Base-by-base conservation (phyloP, 2,888 invertebrate genomes). In the Sceliomorpha sp. region DNA sequence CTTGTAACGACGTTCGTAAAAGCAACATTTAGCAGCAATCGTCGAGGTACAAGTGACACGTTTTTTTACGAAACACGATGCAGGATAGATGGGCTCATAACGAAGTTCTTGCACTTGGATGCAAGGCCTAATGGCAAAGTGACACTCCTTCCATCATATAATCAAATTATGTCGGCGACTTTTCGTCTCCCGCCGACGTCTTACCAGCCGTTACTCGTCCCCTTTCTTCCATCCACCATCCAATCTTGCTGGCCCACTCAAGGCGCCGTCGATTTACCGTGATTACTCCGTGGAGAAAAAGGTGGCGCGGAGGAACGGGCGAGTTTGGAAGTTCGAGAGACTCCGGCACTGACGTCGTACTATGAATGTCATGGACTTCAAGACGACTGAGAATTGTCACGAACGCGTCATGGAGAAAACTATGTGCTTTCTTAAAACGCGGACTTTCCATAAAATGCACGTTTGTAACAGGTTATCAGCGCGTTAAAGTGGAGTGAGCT, bases 141-240 rank as follows among this genome's bases (percentile, higher is more conserved):
- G 85, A 83, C 82, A 84, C 80, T 77, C 71, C 76, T 75, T 60
- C 74, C 75, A 75, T 74, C 73, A 71, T 77, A 76, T 85, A 85
- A 85, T 84, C 80, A 81, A 85, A 75, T 86, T 83, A 81, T 79
- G 75, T 83, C 79, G 81, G 78, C 81, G 79, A 82, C 80, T 83
- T 76, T 70, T 74, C 72, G 73, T 50, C 45, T 55, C 59, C 14
- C 42, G 48, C 62, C 32, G 20, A 63, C 47, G 13, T 42, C 50
- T 48, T 68, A 37, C 51, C 56, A 62, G 70, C 69, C 72, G 48
- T 67, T 50, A 60, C 59, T 60, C 63, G 59, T 31, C 56, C 59
- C 56, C 55, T 63, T 53, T 58, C 39, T 45, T 37, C 51, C 47
- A 63, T 40, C 40, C 67, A 26, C 56, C 69, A 50, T 62, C 70